Conservation (phyloP, 2,113 vertebrate species). For the Petaurus breviceps region DNA sequence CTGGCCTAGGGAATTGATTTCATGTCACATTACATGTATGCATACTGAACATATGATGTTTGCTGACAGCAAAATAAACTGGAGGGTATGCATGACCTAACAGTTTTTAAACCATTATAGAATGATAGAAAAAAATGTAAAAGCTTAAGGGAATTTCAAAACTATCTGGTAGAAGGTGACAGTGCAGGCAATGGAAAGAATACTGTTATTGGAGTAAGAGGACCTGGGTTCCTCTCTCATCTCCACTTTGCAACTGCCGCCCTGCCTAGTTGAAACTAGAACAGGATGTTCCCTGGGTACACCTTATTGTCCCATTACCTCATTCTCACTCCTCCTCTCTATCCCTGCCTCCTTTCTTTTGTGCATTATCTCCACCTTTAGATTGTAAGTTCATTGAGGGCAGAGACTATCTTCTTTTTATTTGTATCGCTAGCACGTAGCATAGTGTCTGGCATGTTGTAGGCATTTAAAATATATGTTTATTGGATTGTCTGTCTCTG, state of each 20-base stretch:
- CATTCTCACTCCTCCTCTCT: not conserved
- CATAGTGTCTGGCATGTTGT: not conserved
- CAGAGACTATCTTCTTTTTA: not conserved
- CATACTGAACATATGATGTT: slow-evolving; percentile 71
- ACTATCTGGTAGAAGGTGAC: not conserved
- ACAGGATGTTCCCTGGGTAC: not conserved
- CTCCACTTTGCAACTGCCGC: not conserved
- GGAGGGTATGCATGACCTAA: slow-evolving; percentile 64
- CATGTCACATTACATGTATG: slow-evolving; percentile 69
- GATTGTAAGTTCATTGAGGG: not conserved
- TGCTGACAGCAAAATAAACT: slow-evolving; percentile 69
- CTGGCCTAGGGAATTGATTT: slow-evolving; percentile 72
- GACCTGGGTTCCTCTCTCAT: not conserved
- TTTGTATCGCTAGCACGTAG: not conserved
- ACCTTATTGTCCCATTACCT: not conserved
- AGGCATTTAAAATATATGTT: not conserved
- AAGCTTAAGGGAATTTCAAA: not conserved
- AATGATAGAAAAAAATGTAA: slow-evolving; percentile 23
- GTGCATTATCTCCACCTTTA: not conserved
- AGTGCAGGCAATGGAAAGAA: not conserved
- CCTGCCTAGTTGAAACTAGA: not conserved
- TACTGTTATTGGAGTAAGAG: not conserved
- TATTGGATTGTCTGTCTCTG: not conserved
- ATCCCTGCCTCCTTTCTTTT: not conserved
- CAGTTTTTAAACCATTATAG: slow-evolving; percentile 76